A percentile compares a stretch with the other conserved stretches of the same genome.
Conservation (phyloP, 2,797 vertebrate genomes). For the Protosalanx chinensis region DNA sequence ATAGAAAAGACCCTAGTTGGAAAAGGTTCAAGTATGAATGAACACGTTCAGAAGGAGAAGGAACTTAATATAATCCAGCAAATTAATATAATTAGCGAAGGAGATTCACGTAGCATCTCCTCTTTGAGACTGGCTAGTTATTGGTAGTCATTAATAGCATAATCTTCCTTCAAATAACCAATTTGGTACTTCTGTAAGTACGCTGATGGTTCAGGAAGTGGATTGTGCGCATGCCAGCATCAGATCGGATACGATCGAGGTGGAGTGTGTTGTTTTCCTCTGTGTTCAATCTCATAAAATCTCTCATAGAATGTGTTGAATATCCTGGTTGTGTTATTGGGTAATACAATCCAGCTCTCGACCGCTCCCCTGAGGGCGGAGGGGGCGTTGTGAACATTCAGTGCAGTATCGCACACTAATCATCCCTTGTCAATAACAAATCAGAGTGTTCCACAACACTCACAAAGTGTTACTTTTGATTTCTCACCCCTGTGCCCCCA, state of each 20-base stretch:
- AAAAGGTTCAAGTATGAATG: constrained; percentile 29
- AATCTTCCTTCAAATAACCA: constrained; percentile 43
- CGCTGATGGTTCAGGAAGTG: constrained; percentile 1
- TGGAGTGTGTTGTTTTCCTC: constrained; percentile 15
- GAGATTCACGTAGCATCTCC: neutral
- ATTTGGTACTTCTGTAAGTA: constrained; percentile 18
- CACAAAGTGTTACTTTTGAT: neutral
- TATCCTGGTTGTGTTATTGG: constrained; percentile 32
- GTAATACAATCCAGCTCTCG: constrained; percentile 25
- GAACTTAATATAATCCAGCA: neutral
- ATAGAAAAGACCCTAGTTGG: constrained; percentile 39
- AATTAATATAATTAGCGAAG: neutral
- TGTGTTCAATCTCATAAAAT: neutral
- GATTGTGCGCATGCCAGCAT: constrained; percentile 23
- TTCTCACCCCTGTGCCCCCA: constrained; percentile 30
- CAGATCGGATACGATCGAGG: constrained; percentile 32
- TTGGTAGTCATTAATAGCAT: constrained; percentile 33
- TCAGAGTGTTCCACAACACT: no score
- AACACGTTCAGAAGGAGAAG: constrained; percentile 48
- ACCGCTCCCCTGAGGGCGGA: constrained; percentile 34
- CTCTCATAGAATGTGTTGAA: neutral
- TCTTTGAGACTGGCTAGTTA: neutral
- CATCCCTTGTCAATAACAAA: constrained; percentile 24
- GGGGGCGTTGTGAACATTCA: neutral
- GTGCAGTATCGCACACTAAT: constrained; percentile 9